Evolutionary conservation across 2,888 invertebrate genomes (phyloP), one percentile per base, ranked within the genome.

Genomic region (Proisotoma minuta): DNA sequence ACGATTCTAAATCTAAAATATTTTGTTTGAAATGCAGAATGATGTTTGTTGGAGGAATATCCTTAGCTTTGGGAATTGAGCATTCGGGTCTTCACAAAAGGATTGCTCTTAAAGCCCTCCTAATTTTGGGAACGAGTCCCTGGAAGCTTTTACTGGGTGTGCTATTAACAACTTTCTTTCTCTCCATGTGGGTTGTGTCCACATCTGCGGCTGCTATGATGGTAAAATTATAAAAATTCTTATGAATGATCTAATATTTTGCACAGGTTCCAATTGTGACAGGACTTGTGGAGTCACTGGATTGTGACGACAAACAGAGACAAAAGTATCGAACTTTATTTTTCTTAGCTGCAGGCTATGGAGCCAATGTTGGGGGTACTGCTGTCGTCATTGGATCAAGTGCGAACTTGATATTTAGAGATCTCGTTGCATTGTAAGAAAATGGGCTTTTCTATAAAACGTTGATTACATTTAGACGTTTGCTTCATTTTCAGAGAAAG

Each of bases 191-290:
- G 93, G 91, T 94, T 70, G 60, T 59, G 4, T 91, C 91, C 2
- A 95, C 95, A 77, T 93, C 93, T 0, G 91, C 90, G 2, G 87
- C 91, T 1, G 91, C 92, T 1, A 91, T 94, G 90, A 93, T 94
- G 93, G n/a, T n/a, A n/a, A n/a, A n/a, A n/a, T n/a, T n/a, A n/a
- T n/a, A n/a, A n/a, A n/a, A n/a, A n/a, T n/a, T n/a, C n/a, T n/a
- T n/a, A n/a, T n/a, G n/a, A n/a, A n/a, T n/a, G n/a, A n/a, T n/a
- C n/a, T n/a, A n/a, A n/a, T n/a, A n/a, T n/a, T n/a, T n/a, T n/a
- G n/a, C n/a, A n/a, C n/a, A n/a, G n/a, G 86, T 91, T 65, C 92
- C 93, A 0, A 93, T 93, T 68, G 87, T 91, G 22, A 87, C 89
- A 69, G 91, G 91, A 27, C 89, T 92, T 1, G 79, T 93, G 10